Base-by-base conservation (phyloP, 1,140 invertebrate species). In the Trichonephila clavipes region DNA sequence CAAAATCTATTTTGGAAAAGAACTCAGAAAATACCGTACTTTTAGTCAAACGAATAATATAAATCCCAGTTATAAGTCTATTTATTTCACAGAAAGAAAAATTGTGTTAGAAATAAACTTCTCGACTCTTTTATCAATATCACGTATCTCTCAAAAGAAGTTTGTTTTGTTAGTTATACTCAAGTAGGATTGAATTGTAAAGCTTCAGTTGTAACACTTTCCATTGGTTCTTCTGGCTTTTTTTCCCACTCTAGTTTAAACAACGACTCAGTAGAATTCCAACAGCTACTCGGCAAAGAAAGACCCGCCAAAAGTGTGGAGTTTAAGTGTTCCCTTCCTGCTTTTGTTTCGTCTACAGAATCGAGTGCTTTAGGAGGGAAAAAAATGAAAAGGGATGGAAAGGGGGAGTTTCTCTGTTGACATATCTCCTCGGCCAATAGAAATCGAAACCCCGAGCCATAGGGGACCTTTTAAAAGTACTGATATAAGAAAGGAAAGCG, bases 381-480 rank as follows among this genome's bases (percentile, higher is more conserved):
- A 77, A 77, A 77, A 77, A 34, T 69, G 87, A 44, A 69, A 21
- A 34, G 88, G 34, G 44, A 40, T 10, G 51, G 87, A 89, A 83
- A 72, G n/a, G 64, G 62, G 64, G 66, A 77, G 44, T 51, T 24
- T 51, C 62, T 92, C 62, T 92, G 91, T 92, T 92, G 91, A 92
- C 91, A 92, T 92, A 92, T 92, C 83, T 66, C 72, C 69, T 92
- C 91, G 91, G 59, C 91, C 91, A 92, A 92, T 87, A 92, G 91
- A 92, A 92, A 92, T 92, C 83, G 91, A 92, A 92, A 92, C 91
- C 58, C 3, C 24, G 64, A 40, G 44, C 90, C 90, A 92, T 85
- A 92, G 82, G 90, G 90, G 90, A 90, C 77, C 90, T 92, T 92
- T 92, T 92, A 92, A 87, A 87, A 87, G 66, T 77, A 87, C 82